Conservation (phyloP, 2,113 vertebrate genomes). For the Prionailurus viverrinus region DNA sequence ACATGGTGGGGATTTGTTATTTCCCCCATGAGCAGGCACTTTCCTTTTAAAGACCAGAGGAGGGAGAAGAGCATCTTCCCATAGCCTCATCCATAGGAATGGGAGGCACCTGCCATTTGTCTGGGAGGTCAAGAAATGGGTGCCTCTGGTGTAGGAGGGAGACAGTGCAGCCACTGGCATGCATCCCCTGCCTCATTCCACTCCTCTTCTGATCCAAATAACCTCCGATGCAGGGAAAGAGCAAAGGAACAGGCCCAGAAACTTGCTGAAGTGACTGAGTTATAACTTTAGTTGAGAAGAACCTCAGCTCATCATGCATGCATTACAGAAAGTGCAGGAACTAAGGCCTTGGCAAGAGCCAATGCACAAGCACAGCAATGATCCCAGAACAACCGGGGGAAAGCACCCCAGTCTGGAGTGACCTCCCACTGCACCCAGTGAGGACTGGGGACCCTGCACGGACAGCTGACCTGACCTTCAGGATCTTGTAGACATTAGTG, state of each 20-base stretch:
- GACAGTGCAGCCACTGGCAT: rapidly evolving
- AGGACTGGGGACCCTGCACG: rapidly evolving
- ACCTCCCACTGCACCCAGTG: neutral
- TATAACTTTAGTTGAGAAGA: neutral
- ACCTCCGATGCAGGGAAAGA: neutral
- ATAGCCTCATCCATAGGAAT: rapidly evolving
- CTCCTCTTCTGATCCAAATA: neutral
- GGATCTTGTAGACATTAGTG: neutral
- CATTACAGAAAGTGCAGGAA: neutral
- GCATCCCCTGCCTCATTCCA: neutral
- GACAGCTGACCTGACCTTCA: neutral
- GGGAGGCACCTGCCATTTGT: neutral
- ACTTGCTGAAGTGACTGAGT: neutral
- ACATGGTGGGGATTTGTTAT: rapidly evolving
- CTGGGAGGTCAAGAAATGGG: neutral
- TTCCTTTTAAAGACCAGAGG: neutral
- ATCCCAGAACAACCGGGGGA: rapidly evolving
- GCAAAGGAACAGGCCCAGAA: neutral
- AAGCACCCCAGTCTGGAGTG: neutral
- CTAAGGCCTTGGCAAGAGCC: neutral
- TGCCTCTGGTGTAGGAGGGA: rapidly evolving
- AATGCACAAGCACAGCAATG: rapidly evolving
- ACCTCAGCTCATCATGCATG: rapidly evolving
- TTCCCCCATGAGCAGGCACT: neutral
- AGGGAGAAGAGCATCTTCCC: neutral